A percentile compares a stretch with the other conserved stretches of the same genome.
phyloP scores from a whole-genome alignment of 1,140 invertebrate genomes.

The Brachionus angularis region DNA sequence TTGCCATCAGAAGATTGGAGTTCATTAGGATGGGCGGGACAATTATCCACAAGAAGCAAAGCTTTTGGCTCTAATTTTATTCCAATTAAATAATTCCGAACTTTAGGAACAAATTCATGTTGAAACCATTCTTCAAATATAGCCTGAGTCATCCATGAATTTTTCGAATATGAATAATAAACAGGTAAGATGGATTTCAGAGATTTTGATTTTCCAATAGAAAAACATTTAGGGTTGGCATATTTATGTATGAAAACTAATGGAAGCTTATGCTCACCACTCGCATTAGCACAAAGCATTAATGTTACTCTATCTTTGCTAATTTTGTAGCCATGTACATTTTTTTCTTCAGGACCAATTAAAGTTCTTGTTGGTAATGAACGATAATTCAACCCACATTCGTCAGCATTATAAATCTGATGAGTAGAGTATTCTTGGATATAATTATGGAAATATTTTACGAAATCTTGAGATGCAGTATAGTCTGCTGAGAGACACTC shows the following conservation, averaged over 20 bases:
- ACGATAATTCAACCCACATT: background rate
- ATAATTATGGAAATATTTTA: background rate
- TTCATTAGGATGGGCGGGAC: background rate
- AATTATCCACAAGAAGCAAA: background rate
- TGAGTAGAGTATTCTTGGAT: background rate
- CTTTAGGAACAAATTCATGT: no score
- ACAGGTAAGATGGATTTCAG: no score
- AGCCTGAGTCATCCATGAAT: no score
- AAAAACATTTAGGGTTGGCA: background rate
- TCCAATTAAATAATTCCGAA: background rate
- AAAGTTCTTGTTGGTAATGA: background rate
- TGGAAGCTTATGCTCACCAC: background rate
- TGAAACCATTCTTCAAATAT: no score
- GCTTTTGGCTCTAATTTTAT: background rate
- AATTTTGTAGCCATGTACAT: background rate
- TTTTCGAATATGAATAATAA: no score
- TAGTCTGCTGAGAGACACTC: background rate
- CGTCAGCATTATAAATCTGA: background rate
- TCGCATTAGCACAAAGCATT: background rate
- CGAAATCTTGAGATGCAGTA: background rate
- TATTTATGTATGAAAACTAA: background rate
- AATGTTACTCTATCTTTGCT: background rate
- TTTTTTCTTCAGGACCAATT: background rate
- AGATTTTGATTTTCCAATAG: background rate
- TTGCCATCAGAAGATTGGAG: background rate